phyloP scores from a whole-genome alignment of 1,140 invertebrate genomes.

The Pseudomyrmex gracilis region DNA sequence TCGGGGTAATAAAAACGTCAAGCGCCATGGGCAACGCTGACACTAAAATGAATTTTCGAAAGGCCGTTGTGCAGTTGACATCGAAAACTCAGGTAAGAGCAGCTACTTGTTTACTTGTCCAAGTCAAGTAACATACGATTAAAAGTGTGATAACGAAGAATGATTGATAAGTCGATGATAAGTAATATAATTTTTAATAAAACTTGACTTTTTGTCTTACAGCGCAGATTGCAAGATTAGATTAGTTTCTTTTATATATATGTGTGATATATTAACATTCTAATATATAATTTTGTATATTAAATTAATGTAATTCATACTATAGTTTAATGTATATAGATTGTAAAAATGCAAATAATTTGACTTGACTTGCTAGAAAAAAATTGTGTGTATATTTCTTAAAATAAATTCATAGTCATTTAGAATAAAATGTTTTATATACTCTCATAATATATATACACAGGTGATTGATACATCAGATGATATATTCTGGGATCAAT shows the following conservation, averaged over 20 bases:
- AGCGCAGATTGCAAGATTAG: too few relatives aligned
- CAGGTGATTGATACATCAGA: slow-evolving; percentile 96
- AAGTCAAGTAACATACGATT: slow-evolving; percentile 56
- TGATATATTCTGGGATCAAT: slow-evolving; percentile 99
- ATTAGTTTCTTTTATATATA: too few relatives aligned
- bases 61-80: slow-evolving; percentile 98
- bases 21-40: slow-evolving; percentile 97
- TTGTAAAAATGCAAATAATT: too few relatives aligned
- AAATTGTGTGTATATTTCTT: not conserved
- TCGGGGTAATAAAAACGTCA: not conserved
- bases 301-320: too few relatives aligned
- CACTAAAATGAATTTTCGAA: slow-evolving; percentile 98
- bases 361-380: too few relatives aligned
- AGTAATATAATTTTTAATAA: not conserved
- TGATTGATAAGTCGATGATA: slow-evolving; percentile 56
- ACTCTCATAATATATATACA: not conserved
- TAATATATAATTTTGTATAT: too few relatives aligned
- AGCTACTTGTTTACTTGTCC: slow-evolving; percentile 47
- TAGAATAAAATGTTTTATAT: not conserved
- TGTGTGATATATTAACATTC: too few relatives aligned
- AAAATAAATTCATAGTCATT: not conserved
- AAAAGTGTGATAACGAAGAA: too few relatives aligned
- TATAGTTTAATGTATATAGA: too few relatives aligned
- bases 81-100: slow-evolving; percentile 95
- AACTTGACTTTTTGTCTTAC: not conserved